Conservation (phyloP, 1,140 invertebrate genomes). For the Zeugodacus cucurbitae region DNA sequence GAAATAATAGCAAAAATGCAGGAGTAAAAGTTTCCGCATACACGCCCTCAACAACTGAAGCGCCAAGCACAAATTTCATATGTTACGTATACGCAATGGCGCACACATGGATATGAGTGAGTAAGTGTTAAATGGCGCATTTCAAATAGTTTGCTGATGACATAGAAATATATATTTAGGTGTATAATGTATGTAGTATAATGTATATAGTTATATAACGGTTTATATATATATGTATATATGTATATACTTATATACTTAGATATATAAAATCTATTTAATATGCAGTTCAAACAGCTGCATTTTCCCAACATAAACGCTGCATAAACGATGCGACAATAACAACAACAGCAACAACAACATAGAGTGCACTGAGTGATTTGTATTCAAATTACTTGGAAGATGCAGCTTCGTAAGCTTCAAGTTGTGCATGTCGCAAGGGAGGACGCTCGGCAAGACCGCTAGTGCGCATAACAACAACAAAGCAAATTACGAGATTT, state of each 20-base stretch:
- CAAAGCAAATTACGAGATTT: constrained; percentile 13
- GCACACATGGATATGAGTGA: background rate
- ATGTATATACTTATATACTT: background rate
- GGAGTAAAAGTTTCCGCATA: background rate
- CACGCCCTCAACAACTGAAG: background rate
- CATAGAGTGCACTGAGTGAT: background rate
- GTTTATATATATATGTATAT: background rate
- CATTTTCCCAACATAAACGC: constrained; percentile 17
- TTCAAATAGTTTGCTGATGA: background rate
- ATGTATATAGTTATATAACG: background rate
- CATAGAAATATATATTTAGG: background rate
- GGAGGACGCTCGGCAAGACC: background rate
- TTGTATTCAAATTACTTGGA: constrained; percentile 31
- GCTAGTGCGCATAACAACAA: background rate
- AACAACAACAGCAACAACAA: background rate
- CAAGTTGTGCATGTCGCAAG: background rate
- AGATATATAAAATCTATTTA: background rate
- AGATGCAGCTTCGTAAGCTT: background rate
- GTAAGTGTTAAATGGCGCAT: background rate
- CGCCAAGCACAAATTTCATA: background rate
- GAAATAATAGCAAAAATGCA: too few relatives aligned
- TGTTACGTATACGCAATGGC: constrained; percentile 1
- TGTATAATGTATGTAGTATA: background rate
- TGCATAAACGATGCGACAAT: background rate
- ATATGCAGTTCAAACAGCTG: constrained; percentile 2